phyloP scores from a whole-genome alignment of 1,140 invertebrate species.

The Atta colombica region DNA sequence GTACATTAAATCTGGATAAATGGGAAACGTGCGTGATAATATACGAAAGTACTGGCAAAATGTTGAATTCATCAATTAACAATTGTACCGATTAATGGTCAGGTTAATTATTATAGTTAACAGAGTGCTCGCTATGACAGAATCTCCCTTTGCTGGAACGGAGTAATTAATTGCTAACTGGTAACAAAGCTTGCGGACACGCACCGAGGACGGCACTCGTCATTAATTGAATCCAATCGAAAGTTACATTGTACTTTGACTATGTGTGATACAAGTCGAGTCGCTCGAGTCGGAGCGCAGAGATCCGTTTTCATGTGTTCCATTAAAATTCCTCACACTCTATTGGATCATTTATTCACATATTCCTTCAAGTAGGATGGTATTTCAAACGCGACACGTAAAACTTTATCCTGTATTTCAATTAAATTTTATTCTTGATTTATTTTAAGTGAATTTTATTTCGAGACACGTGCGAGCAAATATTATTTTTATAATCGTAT shows the following conservation, averaged over 20 bases:
- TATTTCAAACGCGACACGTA: not conserved
- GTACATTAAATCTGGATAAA: constrained; percentile 37
- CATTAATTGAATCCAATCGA: constrained; percentile 57
- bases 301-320: constrained; percentile 1
- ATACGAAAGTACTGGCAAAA: not conserved
- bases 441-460: not conserved
- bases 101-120: constrained; percentile 61
- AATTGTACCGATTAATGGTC: not conserved
- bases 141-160: not conserved
- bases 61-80: constrained; percentile 35
- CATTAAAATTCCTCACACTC: constrained; percentile 35
- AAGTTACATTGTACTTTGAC: constrained; percentile 42
- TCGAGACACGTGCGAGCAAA: not conserved
- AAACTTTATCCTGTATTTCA: not conserved
- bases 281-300: not conserved
- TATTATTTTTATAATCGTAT: not conserved
- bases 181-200: constrained; percentile 35
- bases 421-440: too few species aligned
- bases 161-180: constrained; percentile 55
- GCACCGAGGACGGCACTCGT: constrained; percentile 9
- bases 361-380: not conserved
- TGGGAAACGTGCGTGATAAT: not conserved
- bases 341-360: not conserved
- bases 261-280: not conserved
- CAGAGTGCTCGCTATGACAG: not conserved